Base-by-base conservation (phyloP, 2,797 vertebrate species). In the Macropus fuliginosus region DNA sequence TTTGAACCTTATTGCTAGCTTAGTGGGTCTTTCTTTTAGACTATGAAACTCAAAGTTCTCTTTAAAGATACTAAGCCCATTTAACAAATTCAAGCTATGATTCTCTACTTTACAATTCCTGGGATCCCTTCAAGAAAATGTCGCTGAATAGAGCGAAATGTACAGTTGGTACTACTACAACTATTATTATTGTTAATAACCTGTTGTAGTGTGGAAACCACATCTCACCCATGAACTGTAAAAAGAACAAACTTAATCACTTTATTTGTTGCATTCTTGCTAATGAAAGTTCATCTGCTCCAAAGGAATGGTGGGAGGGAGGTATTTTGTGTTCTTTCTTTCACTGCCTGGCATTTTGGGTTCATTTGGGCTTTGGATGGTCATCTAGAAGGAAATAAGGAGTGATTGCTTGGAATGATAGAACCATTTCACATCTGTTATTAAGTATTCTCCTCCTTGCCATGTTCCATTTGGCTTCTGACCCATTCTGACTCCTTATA, bases 51-150 rank as follows among this genome's bases (percentile, higher is more conserved):
- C 95, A 96, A 90, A 92, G 95, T 93, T 95, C 94, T 97, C 94
- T 95, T 93, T 97, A 96, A 95, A 96, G 93, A 97, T 95, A 81
- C 40, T 95, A 93, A 98, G 54, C 40, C 96, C n/a, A 95, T 94
- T 95, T 92, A 92, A 54, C 0, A 0, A 97, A 34, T 54, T 92
- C 95, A 97, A 98, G 96, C 94, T 93, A 54, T 92, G 95, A 97
- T 56, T 91, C 97, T 94, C 92, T 93, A 90, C 54, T 93, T 97
- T 96, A 93, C 91, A 97, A 93, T 96, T 92, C 95, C 91, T 96
- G 93, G 92, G 56, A 94, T 40, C 92, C 94, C 95, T 96, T 97
- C 97, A 97, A 92, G 93, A 97, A 98, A 96, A 92, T 24, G 46
- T 28, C 92, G 66, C 4, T 66, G 34, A 94, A 40, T 52, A 57